Evolutionary conservation across 2,797 vertebrate genomes (phyloP), one percentile per base, ranked within the genome.

Genomic region (Sebastes goodei): DNA sequence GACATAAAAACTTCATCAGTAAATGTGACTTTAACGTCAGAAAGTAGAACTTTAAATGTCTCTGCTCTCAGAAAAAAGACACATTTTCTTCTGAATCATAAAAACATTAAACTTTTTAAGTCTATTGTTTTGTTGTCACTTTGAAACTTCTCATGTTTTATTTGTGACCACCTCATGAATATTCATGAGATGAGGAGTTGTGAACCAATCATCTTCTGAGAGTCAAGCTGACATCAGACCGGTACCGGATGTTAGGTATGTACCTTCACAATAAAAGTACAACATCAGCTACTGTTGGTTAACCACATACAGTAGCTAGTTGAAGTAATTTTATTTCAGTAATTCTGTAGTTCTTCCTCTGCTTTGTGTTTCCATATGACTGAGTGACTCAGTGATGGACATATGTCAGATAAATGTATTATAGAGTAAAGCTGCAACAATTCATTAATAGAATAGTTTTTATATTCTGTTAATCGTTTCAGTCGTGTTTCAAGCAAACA

Each of bases 191-290:
- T 52, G 3, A 49, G n/a, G 3, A 15, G 0, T 42, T 60, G 9
- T 71, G 14, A 27, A 20, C 74, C 57, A 73, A 68, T 77, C 56
- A 67, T 35, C 33, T 35, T 0, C 2, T 5, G 7, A 30, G 30
- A 30, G 20, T 67, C 27, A 71, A 77, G 71, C 25, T 81, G 1
- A 21, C 38, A 7, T 6, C 10, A 56, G 2, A 59, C 1, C 20
- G 0, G 5, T 2, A 7, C 65, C 20, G 71, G 83, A 78, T 30
- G 12, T 10, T 0, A 1, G 1, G 1, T 3, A 0, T 21, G 2
- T 2, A 20, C 30, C 62, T 81, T 81, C 79, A 78, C n/a, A 82
- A 68, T 75, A 78, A 81, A 67, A 59, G 14, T 20, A 32, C 0
- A 27, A 10, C 1, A 1, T 8, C 29, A 35, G 35, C 35, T 38